Conservation (phyloP, 2,113 vertebrate genomes). For the Gambusia holbrooki region DNA sequence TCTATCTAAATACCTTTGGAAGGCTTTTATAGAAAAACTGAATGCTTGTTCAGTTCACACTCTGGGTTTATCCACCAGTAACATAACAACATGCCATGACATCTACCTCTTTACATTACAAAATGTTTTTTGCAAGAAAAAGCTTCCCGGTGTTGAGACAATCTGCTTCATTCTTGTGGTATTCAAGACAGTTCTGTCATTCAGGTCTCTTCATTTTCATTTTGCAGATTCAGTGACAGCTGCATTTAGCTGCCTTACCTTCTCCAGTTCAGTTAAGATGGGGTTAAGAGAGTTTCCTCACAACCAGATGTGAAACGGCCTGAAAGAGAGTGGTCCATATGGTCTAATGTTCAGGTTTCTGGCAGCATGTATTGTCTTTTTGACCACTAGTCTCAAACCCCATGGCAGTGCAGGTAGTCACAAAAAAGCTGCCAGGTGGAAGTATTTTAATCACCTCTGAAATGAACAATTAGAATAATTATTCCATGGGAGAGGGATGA, state of each 20-base stretch:
- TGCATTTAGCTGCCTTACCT: not conserved
- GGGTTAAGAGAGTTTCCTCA: not conserved
- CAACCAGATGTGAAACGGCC: not conserved
- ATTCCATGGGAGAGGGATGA: slow-evolving; percentile 73
- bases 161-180: not conserved
- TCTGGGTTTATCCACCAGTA: not conserved
- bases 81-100: not conserved
- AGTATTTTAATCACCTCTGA: slow-evolving; percentile 78
- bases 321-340: not conserved
- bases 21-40: too few relatives aligned
- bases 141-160: not conserved
- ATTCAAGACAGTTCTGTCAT: not conserved
- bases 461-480: slow-evolving; percentile 80
- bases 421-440: slow-evolving; percentile 61
- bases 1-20: too few relatives aligned
- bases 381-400: slow-evolving; percentile 60
- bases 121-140: not conserved
- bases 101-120: too few relatives aligned
- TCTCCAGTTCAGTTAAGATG: not conserved
- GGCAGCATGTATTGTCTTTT: slow-evolving; percentile 25
- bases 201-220: too few relatives aligned
- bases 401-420: slow-evolving; percentile 53
- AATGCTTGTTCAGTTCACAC: not conserved
- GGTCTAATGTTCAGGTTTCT: slow-evolving; percentile 7
- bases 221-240: too few relatives aligned